Conservation (phyloP, 2,888 invertebrate genomes). For the Cartodere bifasciata region DNA sequence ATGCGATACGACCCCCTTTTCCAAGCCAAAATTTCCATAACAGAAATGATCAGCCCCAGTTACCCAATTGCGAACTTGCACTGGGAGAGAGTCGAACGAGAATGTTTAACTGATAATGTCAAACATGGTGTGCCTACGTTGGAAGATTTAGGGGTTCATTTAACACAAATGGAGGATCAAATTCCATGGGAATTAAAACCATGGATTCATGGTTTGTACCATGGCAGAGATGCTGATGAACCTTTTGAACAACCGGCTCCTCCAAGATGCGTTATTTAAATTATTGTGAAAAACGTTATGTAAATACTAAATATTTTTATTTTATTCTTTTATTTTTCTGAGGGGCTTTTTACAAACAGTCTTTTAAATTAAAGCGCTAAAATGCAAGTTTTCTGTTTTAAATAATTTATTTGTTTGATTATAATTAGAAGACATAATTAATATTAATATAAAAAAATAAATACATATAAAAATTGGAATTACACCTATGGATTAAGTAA, state of each 20-base stretch:
- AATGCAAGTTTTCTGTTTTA: no score
- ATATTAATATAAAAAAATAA: no score
- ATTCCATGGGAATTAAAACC: slow-evolving; percentile 73
- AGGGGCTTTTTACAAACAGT: no score
- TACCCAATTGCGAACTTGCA: slow-evolving; percentile 57
- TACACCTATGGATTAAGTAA: no score
- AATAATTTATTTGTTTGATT: no score
- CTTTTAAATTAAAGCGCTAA: no score
- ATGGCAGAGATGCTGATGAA: slow-evolving; percentile 56
- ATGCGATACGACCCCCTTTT: slow-evolving; percentile 60
- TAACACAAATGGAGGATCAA: slow-evolving; percentile 66
- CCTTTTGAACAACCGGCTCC: slow-evolving; percentile 57
- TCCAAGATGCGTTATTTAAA: slow-evolving; percentile 37
- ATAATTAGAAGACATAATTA: no score
- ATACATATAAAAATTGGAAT: no score
- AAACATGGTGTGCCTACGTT: slow-evolving; percentile 55
- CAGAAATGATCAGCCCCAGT: slow-evolving; percentile 47
- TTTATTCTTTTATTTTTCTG: no score
- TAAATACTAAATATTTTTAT: no score
- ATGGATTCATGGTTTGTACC: slow-evolving; percentile 53
- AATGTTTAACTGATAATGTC: slow-evolving; percentile 61
- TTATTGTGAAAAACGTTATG: no score
- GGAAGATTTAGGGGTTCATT: slow-evolving; percentile 75
- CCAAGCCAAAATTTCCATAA: slow-evolving; percentile 49
- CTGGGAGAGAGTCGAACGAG: slow-evolving; percentile 73